Base-by-base conservation (phyloP, 2,113 vertebrate genomes). In the Varanus salvator region DNA sequence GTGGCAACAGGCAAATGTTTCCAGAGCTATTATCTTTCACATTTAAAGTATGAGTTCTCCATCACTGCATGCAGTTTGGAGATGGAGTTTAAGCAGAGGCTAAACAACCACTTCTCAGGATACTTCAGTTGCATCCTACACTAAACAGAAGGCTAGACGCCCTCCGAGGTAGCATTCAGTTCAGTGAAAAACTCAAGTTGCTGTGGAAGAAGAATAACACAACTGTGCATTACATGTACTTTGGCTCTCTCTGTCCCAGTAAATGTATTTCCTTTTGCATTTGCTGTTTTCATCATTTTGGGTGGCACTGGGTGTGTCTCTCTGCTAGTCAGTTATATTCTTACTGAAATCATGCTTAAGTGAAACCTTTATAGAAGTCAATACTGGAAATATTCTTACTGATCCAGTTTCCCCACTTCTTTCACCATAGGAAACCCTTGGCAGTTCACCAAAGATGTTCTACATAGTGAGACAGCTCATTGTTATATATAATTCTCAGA, bases 401-500 rank as follows among this genome's bases (percentile, higher is more conserved):
- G 84, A 86, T 31, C 69, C 12, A 54, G 71, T 75, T 86, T 74
- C 1, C 23, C 92, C 91, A 92, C 52, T 84, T 71, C 66, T 86
- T 25, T 90, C 54, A 12, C 88, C 92, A 92, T 25, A 89, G 84
- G 66, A 75, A 11, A 90, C 17, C 29, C 72, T 77, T 90, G 86
- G n/a, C 66, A 94, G 87, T 89, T 94, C 93, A 80, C 91, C 90
- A 90, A 89, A 88, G 54, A 77, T 72, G 86, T 93, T 96, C 94
- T 89, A 91, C 84, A 95, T 94, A 95, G 89, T 72, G 57, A 92
- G 80, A 84, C 94, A 89, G 94, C 94, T 93, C 74, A 57, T 80
- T 89, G 52, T 80, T 87, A 66, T 44, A 44, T 72, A 88, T 89
- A 88, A 76, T 77, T 66, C 90, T 60, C 89, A 50, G 76, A 88